A percentile compares a stretch with the other conserved stretches of the same genome.
These are phyloP conservation scores for Uropetala carovei DNA, from an alignment of 2,888 invertebrate genomes.

Conservation along the genomic window DNA sequence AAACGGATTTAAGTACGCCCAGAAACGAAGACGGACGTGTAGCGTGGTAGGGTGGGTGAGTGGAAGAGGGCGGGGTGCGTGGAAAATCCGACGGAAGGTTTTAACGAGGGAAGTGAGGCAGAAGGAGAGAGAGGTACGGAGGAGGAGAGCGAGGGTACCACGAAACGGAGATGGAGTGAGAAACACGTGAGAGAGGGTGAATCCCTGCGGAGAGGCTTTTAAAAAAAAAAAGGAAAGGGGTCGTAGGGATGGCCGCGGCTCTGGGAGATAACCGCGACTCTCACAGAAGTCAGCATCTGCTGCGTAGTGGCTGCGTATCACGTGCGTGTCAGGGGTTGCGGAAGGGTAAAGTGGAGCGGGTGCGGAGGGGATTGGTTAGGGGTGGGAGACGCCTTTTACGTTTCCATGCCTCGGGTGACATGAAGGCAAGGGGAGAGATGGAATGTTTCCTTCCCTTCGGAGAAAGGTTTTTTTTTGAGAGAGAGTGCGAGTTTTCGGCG, in stretches of 20 bases:
- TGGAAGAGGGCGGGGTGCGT: too few species aligned
- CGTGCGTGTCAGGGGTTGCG: too few species aligned
- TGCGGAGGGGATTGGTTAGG: too few species aligned
- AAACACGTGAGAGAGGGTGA: neutral
- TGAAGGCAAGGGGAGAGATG: neutral
- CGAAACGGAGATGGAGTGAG: too few species aligned
- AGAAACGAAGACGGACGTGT: too few species aligned
- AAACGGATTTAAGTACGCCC: too few species aligned
- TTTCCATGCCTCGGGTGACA: neutral
- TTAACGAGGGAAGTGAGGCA: slow-evolving; percentile 2
- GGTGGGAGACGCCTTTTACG: neutral
- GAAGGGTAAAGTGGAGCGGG: too few species aligned
- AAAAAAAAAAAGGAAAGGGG: neutral
- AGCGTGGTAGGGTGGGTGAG: too few species aligned
- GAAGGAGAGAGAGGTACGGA: neutral
- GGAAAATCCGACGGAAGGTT: neutral
- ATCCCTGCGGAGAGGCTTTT: neutral
- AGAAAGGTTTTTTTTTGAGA: neutral
- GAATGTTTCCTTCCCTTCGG: slow-evolving; percentile 19
- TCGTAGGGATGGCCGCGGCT: too few species aligned
- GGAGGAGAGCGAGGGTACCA: neutral
- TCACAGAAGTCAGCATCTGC: slow-evolving; percentile 8
- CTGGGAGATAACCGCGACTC: slow-evolving; percentile 3
- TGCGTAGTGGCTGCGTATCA: too few species aligned
- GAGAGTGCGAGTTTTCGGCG: slow-evolving; percentile 25